Base-by-base conservation (phyloP, 2,888 invertebrate genomes). In the Leptarthrus brevirostris region DNA sequence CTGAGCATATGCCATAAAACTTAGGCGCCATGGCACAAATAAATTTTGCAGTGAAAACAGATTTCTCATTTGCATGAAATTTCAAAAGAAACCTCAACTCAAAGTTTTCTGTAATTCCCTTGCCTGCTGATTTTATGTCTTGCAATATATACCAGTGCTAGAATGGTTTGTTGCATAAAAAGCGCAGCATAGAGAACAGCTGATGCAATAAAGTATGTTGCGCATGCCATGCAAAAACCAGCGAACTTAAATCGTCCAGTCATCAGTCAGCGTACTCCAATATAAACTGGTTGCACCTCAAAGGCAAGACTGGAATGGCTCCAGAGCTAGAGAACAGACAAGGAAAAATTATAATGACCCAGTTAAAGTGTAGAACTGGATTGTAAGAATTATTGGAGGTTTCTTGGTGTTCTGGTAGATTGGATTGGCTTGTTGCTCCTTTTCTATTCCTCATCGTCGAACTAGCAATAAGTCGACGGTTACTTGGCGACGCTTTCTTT, bases 131-230 rank as follows among this genome's bases (percentile, higher is more conserved):
- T n/a, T n/a, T n/a, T n/a, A n/a, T n/a, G n/a, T n/a, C n/a, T n/a
- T n/a, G n/a, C n/a, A n/a, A n/a, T n/a, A n/a, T n/a, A 8, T 30
- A 30, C 4, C 30, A 30, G 30, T 8, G 30, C 30, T 30, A 30
- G 30, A 5, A 3, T 3, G 8, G 30, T 30, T 8, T 30, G 30
- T 30, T 30, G 30, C 40, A 1, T 3, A 40, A 40, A 40, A 40
- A 40, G 16, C 18, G 52, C 20, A 14, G 52, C 16, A 20, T 22
- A 10, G 16, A 6, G 52, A 56, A 24, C 47, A 66, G 47, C 64
- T 66, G 64, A 66, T 66, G 64, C 64, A 66, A 66, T 24, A 16
- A 20, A 66, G 64, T 44, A 64, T 47, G 64, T 47, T 22, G 64
- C 44, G 64, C 64, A 66, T 22, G 44, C 10, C 34, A 10, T 24